phyloP scores from a whole-genome alignment of 2,113 vertebrate species.

The Anhinga rufa region DNA sequence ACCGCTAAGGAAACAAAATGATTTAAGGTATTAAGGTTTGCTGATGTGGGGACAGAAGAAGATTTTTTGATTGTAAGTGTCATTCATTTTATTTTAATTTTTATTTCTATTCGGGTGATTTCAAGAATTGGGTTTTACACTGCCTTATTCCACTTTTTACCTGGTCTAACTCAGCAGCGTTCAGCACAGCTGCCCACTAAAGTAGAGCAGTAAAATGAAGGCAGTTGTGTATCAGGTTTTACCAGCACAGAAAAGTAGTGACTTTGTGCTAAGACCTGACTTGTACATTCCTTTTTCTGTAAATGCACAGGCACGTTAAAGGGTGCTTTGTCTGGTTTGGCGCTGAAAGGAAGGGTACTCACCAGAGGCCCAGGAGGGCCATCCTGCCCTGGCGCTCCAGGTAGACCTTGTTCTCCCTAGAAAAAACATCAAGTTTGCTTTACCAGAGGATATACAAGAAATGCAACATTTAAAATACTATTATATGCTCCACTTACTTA shows the following conservation, averaged over 20 bases:
- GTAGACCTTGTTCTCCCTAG: constrained; percentile 97
- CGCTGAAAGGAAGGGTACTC: constrained; percentile 42
- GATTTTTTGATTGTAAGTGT: not conserved
- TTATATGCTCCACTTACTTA: constrained; percentile 62
- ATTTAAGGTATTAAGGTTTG: not conserved
- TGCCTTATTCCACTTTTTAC: not conserved
- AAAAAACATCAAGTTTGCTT: not conserved
- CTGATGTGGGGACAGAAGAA: not conserved
- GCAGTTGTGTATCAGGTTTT: not conserved
- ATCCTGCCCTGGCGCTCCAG: constrained; percentile 91
- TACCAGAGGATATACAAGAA: not conserved
- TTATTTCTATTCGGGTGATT: not conserved
- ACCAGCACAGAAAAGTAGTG: not conserved
- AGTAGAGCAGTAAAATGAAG: not conserved
- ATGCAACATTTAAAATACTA: not conserved
- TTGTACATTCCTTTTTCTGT: not conserved
- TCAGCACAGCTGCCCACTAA: not conserved
- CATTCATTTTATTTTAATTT: not conserved
- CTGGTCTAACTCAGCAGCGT: not conserved
- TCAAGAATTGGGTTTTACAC: not conserved
- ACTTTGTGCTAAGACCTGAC: not conserved
- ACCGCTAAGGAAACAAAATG: not conserved
- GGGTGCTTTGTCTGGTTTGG: not conserved
- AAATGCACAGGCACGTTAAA: not conserved
- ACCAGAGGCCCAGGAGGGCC: constrained; percentile 96